Conservation (phyloP, 2,113 vertebrate genomes). For the Brachirus orientalis region DNA sequence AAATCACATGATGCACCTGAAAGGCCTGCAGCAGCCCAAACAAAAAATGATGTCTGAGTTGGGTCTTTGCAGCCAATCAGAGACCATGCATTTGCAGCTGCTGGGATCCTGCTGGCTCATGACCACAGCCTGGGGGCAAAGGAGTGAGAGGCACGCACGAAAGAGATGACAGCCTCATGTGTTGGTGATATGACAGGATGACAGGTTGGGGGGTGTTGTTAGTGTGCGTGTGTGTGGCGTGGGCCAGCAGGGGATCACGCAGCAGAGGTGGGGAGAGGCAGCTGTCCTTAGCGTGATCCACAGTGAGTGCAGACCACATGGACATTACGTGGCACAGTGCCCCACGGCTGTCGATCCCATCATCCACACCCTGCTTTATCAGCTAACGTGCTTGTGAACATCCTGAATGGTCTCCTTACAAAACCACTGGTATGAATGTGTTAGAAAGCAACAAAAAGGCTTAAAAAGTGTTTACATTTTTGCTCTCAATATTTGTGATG, state of each 20-base stretch:
- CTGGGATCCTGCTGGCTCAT: slow-evolving; percentile 1
- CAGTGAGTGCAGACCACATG: slow-evolving; percentile 63
- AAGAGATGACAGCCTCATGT: slow-evolving; percentile 57
- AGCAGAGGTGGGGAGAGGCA: slow-evolving; percentile 41
- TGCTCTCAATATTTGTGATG: no score
- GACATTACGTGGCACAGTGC: slow-evolving; percentile 56
- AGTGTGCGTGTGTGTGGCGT: slow-evolving; percentile 20
- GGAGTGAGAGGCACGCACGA: slow-evolving; percentile 47
- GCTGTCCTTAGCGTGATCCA: slow-evolving; percentile 61
- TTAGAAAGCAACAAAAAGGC: neutral
- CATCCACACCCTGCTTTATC: slow-evolving; percentile 52
- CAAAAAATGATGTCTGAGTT: slow-evolving; percentile 51
- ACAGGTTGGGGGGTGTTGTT: slow-evolving; percentile 30
- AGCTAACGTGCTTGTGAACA: slow-evolving; percentile 66
- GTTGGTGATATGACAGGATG: slow-evolving; percentile 46
- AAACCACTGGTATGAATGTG: slow-evolving; percentile 17
- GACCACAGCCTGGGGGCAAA: slow-evolving; percentile 35
- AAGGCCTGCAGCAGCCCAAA: slow-evolving; percentile 49
- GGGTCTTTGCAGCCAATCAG: slow-evolving; percentile 51
- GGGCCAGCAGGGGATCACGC: slow-evolving; percentile 59
- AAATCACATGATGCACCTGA: slow-evolving; percentile 59
- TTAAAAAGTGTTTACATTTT: neutral
- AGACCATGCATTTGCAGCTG: slow-evolving; percentile 19
- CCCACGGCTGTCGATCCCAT: slow-evolving; percentile 48
- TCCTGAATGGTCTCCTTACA: slow-evolving; percentile 21